Evolutionary conservation across 2,888 invertebrate genomes (phyloP), one percentile per base, ranked within the genome.

Genomic region (Yponomeuta sedellus): DNA sequence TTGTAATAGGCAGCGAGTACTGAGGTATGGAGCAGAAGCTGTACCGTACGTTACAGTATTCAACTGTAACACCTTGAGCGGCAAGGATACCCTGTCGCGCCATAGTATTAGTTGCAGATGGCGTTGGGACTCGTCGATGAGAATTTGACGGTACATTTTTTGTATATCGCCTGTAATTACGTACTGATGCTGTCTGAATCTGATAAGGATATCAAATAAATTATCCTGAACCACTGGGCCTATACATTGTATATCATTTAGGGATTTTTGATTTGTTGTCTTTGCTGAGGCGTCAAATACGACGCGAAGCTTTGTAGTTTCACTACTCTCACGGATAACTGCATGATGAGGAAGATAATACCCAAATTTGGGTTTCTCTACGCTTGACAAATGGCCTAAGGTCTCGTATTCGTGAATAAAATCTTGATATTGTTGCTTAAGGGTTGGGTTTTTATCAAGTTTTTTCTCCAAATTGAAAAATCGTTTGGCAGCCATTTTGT

Each of bases 181-280:
- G 12, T 2, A 62, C 4, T 39, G 4, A 62, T 62, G 61, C 10
- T 62, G 61, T 2, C 61, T 34, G 28, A 62, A 62, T 39, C 61
- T 28, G 28, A 62, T 1, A 1, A 71, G 61, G 39, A 70, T 70
- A 39, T 67, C 66, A 61, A 73, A 72, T 6, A 74, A 66, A 2
- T 73, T 68, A 56, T 72, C 71, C 62, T 74, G 73, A 0, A 74
- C 40, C 6, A 64, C 70, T 0, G 75, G 74, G 10, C 76, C 77
- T 59, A 74, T 71, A 68, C 71, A 69, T 57, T 66, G 64, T 0
- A 73, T 66, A 44, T 74, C 71, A 58, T 75, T 75, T 0, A 73
- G 16, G 0, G 74, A 69, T 12, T 59, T 68, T 10, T 72, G 73
- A 0, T 72, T 73, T 0, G 72, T 57, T 3, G 75, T 66, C 1